phyloP scores from a whole-genome alignment of 2,888 invertebrate genomes.

The Adelognathus sp. region DNA sequence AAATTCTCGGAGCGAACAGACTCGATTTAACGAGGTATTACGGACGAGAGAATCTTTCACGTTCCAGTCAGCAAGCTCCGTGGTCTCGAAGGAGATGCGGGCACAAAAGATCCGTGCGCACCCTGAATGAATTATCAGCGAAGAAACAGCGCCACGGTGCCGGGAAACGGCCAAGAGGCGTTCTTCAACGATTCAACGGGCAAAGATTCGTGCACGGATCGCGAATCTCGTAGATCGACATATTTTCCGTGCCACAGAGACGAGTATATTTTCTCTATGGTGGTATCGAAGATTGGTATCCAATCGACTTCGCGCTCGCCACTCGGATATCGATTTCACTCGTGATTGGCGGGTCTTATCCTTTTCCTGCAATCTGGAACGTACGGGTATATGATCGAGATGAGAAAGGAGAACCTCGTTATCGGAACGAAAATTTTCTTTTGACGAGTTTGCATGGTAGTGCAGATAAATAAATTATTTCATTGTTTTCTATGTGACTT shows the following conservation, averaged over 20 bases:
- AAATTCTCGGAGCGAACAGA: conserved; percentile 6
- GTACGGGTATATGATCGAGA: not conserved
- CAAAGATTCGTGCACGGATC: conserved; percentile 37
- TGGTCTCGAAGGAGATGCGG: not conserved
- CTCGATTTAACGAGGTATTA: conserved; percentile 55
- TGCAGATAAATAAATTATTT: not conserved
- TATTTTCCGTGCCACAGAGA: not conserved
- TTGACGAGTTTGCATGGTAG: not conserved
- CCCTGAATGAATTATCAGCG: conserved; percentile 18
- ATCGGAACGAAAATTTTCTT: not conserved
- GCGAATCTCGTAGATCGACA: not conserved
- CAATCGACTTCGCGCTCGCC: conserved; percentile 5
- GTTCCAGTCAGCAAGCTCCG: not conserved
- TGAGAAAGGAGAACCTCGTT: not conserved
- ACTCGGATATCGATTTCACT: conserved; percentile 23
- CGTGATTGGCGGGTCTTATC: not conserved
- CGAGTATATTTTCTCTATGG: conserved; percentile 11
- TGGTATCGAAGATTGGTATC: no score
- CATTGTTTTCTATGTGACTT: no score
- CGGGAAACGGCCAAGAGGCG: conserved; percentile 39
- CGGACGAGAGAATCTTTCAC: not conserved
- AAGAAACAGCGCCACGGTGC: not conserved
- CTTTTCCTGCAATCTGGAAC: not conserved
- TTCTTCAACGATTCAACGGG: conserved; percentile 33
- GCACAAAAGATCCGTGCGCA: conserved; percentile 22